Evolutionary conservation across 2,888 invertebrate genomes (phyloP).

Genomic region (Alviniconcha strummeri): DNA sequence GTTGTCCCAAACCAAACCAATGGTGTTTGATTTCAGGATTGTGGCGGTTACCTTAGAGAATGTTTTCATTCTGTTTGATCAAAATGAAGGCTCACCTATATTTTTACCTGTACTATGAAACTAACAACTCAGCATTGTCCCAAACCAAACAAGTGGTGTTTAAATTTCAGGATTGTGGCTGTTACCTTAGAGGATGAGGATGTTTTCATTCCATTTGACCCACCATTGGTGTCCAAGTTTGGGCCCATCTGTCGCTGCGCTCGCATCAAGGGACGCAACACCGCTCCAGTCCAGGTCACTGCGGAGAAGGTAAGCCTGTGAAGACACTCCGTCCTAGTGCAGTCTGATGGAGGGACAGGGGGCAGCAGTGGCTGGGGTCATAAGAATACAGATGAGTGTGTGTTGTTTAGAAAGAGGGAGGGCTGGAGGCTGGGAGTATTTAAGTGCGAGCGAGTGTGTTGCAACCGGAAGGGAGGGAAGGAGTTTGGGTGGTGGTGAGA

Average conservation of each 20-base stretch:
- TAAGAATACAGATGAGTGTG: neutral
- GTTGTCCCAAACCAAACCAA: too few species aligned
- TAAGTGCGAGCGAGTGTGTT: neutral
- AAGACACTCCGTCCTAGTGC: neutral
- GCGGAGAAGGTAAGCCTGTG: constrained; percentile 59
- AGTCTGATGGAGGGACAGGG: neutral
- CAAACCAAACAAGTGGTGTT: too few species aligned
- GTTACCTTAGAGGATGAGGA: constrained; percentile 35
- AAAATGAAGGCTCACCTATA: too few species aligned
- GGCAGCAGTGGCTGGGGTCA: neutral
- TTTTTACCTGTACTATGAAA: too few species aligned
- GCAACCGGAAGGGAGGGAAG: too few species aligned
- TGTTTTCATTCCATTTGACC: constrained; percentile 81
- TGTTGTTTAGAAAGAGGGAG: neutral
- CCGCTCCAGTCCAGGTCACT: constrained; percentile 61
- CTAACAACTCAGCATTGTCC: too few species aligned
- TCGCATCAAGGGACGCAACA: constrained; percentile 47
- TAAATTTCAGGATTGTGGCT: constrained; percentile 2
- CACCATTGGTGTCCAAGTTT: constrained; percentile 81
- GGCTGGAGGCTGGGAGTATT: too few species aligned
- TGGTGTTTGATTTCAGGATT: neutral
- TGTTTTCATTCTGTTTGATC: constrained; percentile 81
- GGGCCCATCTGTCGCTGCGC: constrained; percentile 80
- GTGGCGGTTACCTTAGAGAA: constrained; percentile 28
- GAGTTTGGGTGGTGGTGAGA: too few species aligned